Conservation (phyloP, 2,113 vertebrate species). For the Ivindomyrus marchei region DNA sequence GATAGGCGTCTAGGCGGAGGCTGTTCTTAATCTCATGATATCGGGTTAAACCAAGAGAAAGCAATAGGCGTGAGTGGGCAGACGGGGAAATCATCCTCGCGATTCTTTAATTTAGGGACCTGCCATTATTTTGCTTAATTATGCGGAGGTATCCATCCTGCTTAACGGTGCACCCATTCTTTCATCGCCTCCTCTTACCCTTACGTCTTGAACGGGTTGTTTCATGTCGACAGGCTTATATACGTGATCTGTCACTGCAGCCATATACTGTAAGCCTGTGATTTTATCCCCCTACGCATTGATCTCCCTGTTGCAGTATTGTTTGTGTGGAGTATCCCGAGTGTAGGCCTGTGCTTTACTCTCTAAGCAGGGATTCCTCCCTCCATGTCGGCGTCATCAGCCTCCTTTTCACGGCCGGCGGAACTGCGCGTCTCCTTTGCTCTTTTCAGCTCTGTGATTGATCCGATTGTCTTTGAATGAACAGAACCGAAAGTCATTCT, state of each 20-base stretch:
- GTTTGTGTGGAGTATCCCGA: background rate
- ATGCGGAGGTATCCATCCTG: constrained; percentile 34
- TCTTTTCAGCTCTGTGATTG: background rate
- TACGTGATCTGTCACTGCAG: background rate
- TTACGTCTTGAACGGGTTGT: background rate
- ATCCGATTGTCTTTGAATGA: background rate
- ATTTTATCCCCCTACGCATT: background rate
- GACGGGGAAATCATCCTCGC: background rate
- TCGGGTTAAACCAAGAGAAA: background rate
- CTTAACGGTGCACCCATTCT: background rate
- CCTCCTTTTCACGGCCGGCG: background rate
- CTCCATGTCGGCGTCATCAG: background rate
- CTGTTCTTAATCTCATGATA: background rate
- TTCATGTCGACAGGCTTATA: background rate
- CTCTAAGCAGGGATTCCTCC: background rate
- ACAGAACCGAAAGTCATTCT: background rate
- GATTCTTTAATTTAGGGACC: constrained; percentile 31
- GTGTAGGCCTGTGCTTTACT: background rate
- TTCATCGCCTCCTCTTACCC: background rate
- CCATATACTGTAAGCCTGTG: background rate
- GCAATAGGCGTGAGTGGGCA: background rate
- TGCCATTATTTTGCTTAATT: constrained; percentile 33
- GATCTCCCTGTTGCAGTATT: background rate
- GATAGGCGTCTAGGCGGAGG: constrained; percentile 10
- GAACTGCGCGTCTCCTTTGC: background rate